A percentile compares a stretch with the other conserved stretches of the same genome.
Evolutionary conservation across 1,140 invertebrate species (phyloP).

Genomic region (Steinernema feltiae): DNA sequence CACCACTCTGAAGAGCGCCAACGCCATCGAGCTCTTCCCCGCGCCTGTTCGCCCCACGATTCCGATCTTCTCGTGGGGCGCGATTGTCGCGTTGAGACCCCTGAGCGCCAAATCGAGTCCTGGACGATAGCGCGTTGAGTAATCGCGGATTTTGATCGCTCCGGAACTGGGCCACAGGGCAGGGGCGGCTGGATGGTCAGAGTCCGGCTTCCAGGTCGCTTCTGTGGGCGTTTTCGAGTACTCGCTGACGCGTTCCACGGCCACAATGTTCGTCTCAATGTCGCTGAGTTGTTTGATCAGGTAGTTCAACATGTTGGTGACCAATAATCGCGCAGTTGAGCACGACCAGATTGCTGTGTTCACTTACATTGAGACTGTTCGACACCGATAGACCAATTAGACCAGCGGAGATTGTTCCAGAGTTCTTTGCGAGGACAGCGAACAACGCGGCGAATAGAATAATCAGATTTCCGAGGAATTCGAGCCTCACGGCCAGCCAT

Average conservation of each 20-base stretch:
- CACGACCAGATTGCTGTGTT: too few relatives aligned
- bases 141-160: constrained; percentile 41
- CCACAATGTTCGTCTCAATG: constrained; percentile 92
- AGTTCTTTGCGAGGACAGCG: constrained; percentile 39
- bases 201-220: constrained; percentile 37
- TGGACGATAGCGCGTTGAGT: constrained; percentile 51
- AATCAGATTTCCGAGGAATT: constrained; percentile 62
- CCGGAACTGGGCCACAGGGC: constrained; percentile 43
- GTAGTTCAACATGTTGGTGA: constrained; percentile 91
- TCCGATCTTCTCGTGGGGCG: constrained; percentile 69
- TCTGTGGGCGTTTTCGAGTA: constrained; percentile 73
- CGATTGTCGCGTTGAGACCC: constrained; percentile 68
- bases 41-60: constrained; percentile 62
- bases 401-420: constrained; percentile 54
- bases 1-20: constrained; percentile 79
- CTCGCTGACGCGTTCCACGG: constrained; percentile 91
- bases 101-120: constrained; percentile 71
- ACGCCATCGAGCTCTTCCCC: constrained; percentile 73
- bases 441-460: constrained; percentile 62
- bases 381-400: constrained; percentile 58
- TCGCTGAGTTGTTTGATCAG: constrained; percentile 90
- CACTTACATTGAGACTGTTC: constrained; percentile 58
- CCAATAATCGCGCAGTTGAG: constrained; percentile 44
- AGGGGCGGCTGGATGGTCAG: background rate
- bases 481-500: constrained; percentile 63